phyloP scores from a whole-genome alignment of 2,888 invertebrate genomes.

The Noctuana brunneofusca region DNA sequence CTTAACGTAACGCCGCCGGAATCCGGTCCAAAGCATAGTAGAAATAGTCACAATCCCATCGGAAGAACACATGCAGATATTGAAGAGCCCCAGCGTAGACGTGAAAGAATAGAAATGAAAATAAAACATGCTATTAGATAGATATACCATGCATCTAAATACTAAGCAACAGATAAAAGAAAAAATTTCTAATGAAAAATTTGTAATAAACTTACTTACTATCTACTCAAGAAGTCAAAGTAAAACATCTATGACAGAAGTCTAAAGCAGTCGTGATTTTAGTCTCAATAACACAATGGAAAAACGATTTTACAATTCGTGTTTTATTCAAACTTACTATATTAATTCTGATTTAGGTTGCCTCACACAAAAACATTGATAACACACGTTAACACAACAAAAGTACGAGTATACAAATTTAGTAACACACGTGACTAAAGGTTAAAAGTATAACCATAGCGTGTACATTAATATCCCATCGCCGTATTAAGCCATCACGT shows the following conservation, averaged over 20 bases:
- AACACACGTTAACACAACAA: slow-evolving; percentile 34
- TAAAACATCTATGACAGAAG: not conserved
- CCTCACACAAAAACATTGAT: slow-evolving; percentile 3
- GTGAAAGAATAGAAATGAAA: slow-evolving; percentile 59
- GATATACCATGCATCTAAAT: slow-evolving; percentile 34
- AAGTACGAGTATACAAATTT: slow-evolving; percentile 17
- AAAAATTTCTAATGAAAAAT: not conserved
- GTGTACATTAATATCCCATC: slow-evolving; percentile 14
- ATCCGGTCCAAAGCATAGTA: slow-evolving; percentile 41
- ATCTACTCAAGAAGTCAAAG: not conserved
- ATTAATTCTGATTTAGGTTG: not conserved
- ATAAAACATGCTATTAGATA: slow-evolving; percentile 72
- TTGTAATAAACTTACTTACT: not conserved
- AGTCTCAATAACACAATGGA: not conserved
- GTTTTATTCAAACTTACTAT: not conserved
- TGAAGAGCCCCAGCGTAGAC: slow-evolving; percentile 44
- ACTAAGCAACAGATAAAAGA: slow-evolving; percentile 20
- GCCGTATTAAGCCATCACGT: slow-evolving; percentile 33
- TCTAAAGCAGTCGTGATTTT: slow-evolving; percentile 17
- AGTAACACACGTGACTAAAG: slow-evolving; percentile 17
- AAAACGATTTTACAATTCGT: not conserved
- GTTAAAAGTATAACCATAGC: slow-evolving; percentile 2
- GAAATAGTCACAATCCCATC: slow-evolving; percentile 39
- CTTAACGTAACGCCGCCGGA: slow-evolving; percentile 52
- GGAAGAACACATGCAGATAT: slow-evolving; percentile 47